phyloP scores from a whole-genome alignment of 92 coral and sea anemone species.

The Ricordea florida region DNA sequence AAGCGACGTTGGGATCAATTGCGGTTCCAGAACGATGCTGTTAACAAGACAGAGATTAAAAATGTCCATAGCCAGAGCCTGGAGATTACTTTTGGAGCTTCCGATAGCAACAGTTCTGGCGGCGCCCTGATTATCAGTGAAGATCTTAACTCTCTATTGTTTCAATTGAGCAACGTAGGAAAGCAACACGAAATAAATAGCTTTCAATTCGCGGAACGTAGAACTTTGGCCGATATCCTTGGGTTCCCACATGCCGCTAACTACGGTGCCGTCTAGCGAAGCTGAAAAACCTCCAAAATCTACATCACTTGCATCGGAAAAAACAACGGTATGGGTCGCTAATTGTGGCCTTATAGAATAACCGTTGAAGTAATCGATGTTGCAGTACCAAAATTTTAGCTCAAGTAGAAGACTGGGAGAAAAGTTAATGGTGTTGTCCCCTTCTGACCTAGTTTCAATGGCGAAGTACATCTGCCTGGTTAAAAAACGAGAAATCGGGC shows the following conservation, averaged over 20 bases:
- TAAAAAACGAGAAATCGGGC: constrained; percentile 42
- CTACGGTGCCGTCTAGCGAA: constrained; percentile 10
- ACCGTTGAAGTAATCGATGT: constrained; percentile 49
- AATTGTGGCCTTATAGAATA: constrained; percentile 18
- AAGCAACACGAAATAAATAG: constrained; percentile 36
- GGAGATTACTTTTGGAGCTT: constrained; percentile 50
- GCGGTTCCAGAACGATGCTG: too few species aligned
- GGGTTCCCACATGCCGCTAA: constrained; percentile 43
- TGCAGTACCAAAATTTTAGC: constrained; percentile 50
- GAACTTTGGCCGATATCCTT: constrained; percentile 43
- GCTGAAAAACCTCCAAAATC: constrained; percentile 63
- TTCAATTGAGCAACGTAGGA: constrained; percentile 4
- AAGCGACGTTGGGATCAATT: too few species aligned
- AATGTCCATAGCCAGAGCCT: constrained; percentile 49
- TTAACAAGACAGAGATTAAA: not conserved
- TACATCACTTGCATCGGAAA: constrained; percentile 55
- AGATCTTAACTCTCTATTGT: constrained; percentile 32
- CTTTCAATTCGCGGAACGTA: constrained; percentile 62
- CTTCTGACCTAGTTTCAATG: constrained; percentile 31
- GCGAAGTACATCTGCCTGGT: constrained; percentile 67
- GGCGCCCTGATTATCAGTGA: constrained; percentile 57
- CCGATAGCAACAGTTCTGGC: constrained; percentile 69
- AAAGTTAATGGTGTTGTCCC: constrained; percentile 25
- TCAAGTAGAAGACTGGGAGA: constrained; percentile 26
- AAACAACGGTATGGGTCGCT: constrained; percentile 6